Base-by-base conservation (phyloP, 2,797 vertebrate genomes). In the Diglossa cyanea region DNA sequence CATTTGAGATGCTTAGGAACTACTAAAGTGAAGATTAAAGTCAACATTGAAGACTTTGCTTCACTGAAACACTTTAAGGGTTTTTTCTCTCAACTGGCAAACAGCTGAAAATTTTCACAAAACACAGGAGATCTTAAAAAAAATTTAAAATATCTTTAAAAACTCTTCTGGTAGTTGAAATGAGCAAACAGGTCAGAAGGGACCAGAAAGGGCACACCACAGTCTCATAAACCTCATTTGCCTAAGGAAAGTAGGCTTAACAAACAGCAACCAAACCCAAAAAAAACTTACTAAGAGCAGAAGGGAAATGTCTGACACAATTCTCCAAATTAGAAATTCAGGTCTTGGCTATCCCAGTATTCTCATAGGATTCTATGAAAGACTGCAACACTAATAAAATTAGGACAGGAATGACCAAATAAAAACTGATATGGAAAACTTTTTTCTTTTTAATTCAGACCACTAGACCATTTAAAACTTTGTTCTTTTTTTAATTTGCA, bases 401-500 rank as follows among this genome's bases (percentile, higher is more conserved):
- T 81, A 92, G 47, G 35, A 84, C 84, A 94, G 40, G 33, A 93
- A 90, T 84, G 62, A 91, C 83, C 91, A 94, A 90, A 95, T 94
- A 95, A 96, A 95, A 95, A 92, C 39, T 48, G 54, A 83, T 82
- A 87, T 8, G 12, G 68, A 91, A 95, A 92, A 81, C 33, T 79
- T 88, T 72, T 60, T 87, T 67, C 42, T 65, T 95, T 90, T 90
- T 74, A 93, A 94, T 96, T 94, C 86, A 92, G 90, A 96, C 62
- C 86, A 88, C 53, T 50, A 88, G 57, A 93, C 44, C 90, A 95
- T 70, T 95, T 95, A 90, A 95, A 96, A 90, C 88, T 90, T 65
- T 42, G 86, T 95, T 95, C 90, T 94, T 95, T 94, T 96, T 96
- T 95, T 96, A 95, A 95, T 92, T 91, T 92, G 92, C 94, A 97